Base-by-base conservation (phyloP, 2,113 vertebrate species). In the Rutilus rutilus region DNA sequence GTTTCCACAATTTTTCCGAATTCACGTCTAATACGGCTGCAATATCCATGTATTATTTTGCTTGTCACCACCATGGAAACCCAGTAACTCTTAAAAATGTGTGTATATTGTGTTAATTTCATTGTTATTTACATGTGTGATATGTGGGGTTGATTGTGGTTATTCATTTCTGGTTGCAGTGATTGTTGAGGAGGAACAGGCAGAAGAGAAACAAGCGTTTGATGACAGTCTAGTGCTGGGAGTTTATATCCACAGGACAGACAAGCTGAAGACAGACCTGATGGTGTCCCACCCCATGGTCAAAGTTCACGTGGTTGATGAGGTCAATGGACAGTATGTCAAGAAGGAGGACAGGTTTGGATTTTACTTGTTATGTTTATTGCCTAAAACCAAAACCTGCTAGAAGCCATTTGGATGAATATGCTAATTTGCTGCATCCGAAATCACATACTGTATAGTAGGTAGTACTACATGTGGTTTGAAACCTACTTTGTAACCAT, bases 291-390 rank as follows among this genome's bases (percentile, higher is more conserved):
- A 96, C 88, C 98, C 97, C 10, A 96, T 98, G 95, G 97, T 99
- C 87, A 99, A 98, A 94, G 94, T 99, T 89, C 97, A 99, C 12
- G 87, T 99, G 33, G 92, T 99, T 71, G 96, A 99, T 90, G 96
- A 96, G 87, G 91, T 87, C 82, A 98, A 93, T 45, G 97, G 96
- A 36, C 94, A 96, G 30, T 97, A 98, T 69, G 94, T 97, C 88
- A 98, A 95, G 92, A 99, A 97, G 91, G 94, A 97, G 82, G 92
- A 97, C 83, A 95, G 97, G 98, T 99, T 89, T 96, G 90, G 45
- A 30, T 0, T 15, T 62, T 2, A 15, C 36, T 50, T 54, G 25
- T 52, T 50, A 60, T 76, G 27, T 36, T 74, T 78, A 71, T 60
- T 47, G 1, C 1, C 33, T 42, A 33, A 78, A 57, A 39, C 54